Base-by-base conservation (phyloP, 2,888 invertebrate genomes). In the Anoncus sp. region DNA sequence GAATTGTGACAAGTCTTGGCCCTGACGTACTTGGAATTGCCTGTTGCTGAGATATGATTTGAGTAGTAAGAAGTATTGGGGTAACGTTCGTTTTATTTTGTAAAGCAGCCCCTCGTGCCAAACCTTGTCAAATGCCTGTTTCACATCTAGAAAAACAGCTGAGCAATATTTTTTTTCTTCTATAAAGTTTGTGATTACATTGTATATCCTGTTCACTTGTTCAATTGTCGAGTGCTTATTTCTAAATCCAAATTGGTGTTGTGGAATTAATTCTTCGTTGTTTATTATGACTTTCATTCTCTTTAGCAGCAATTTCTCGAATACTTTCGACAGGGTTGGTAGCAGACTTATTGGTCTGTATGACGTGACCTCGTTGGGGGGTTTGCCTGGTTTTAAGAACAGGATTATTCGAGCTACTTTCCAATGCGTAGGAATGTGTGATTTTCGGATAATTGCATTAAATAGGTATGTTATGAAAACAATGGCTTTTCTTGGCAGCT, bases 271-370 rank as follows among this genome's bases (percentile, higher is more conserved):
- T 5, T 47, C 47, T 3, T 47, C 47, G 9, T 16, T 14, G 16
- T 18, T 10, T 3, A 47, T 47, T 16, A 18, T 47, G 1, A 16
- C 16, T 1, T 57, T 57, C 14, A 84, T 38, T 77, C 80, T 75
- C 62, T 75, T 77, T 18, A 82, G 62, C 6, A 86, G 55, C 14
- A 85, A 16, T 79, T 81, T 85, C 73, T 86, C 84, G 49, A 83
- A 83, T 20, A 85, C n/a, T 18, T 57, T 57, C 10, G 57, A 55
- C 16, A 27, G 27, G 31, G 31, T 55, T 4, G 53, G 31, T 27
- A 55, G 31, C 16, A 55, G 31, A n/a, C 53, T 55, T 12, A 55
- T 55, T 16, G 53, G 53, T 27, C 7, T 71, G 82, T 85, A 59
- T 14, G 59, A 59, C 5, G 43, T 22, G 16, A 43, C 35, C 14